Evolutionary conservation across 30 jellyfish, hydroid and myxozoan genomes (phyloP).

Genomic region (Phacellophora camtschatica): DNA sequence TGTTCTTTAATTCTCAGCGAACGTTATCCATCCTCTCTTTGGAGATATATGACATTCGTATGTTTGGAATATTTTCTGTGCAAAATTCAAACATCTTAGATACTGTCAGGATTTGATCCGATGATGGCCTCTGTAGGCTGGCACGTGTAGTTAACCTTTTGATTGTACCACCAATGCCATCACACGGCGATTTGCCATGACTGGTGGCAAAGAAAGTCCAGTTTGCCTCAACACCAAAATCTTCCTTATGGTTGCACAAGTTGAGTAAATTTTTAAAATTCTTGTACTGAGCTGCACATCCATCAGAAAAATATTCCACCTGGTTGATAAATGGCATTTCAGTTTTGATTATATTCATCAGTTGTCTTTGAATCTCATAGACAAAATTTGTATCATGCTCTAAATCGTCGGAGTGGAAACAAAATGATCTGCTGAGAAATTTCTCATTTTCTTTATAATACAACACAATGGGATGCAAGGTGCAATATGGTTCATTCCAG

Average conservation of each 20-base stretch:
- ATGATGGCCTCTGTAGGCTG: slow-evolving; percentile 1
- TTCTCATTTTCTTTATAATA: slow-evolving; percentile 8
- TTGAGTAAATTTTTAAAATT: slow-evolving; percentile 45
- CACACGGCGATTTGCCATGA: slow-evolving; percentile 61
- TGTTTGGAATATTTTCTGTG: background rate
- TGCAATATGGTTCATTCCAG: too few species aligned
- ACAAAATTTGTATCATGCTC: slow-evolving; percentile 45
- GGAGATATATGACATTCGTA: background rate
- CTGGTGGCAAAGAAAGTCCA: too few species aligned
- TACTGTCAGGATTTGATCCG: background rate
- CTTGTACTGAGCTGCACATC: slow-evolving; percentile 74
- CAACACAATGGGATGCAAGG: too few species aligned
- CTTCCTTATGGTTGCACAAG: slow-evolving; percentile 50
- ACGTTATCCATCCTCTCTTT: background rate
- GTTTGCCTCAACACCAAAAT: slow-evolving; percentile 37
- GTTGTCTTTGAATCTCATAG: background rate
- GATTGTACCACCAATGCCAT: too few species aligned
- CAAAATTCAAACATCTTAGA: background rate
- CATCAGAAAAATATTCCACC: slow-evolving; percentile 56
- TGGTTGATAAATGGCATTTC: background rate
- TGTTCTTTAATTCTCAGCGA: background rate
- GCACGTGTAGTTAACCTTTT: slow-evolving; percentile 45
- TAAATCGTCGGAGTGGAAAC: slow-evolving; percentile 46
- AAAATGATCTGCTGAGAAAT: slow-evolving; percentile 17
- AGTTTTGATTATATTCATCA: background rate